Evolutionary conservation across 1,140 invertebrate species (phyloP), one percentile per base, ranked within the genome.

Genomic region (Drosophila neocordata): DNA sequence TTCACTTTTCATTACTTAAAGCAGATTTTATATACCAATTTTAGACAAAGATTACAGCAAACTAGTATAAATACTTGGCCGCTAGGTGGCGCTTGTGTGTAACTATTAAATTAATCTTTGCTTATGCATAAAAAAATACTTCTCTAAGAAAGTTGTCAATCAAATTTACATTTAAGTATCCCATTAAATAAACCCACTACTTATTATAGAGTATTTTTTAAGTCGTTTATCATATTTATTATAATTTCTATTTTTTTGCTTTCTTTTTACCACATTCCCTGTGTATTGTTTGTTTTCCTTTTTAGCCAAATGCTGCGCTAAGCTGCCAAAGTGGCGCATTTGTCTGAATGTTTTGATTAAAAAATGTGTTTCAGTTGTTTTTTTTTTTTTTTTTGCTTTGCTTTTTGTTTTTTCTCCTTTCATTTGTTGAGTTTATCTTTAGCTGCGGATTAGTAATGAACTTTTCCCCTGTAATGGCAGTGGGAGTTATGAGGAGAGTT

Each of bases 291-390:
- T 88, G 73, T 88, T 87, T 87, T 77, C 75, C 75, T 66, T 87
- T 48, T 85, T 70, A 65, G 65, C 57, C 76, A 79, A 79, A 79
- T 74, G 77, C 77, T 35, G 55, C 57, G 79, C 74, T 88, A 87
- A 83, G 84, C 83, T 82, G 75, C 69, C 83, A 83, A 87, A 88
- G 79, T 83, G 69, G 57, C 76, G 83, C 83, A 77, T 83, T 88
- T 88, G 74, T 79, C 73, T 79, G 59, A 70, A 48, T 65, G 76
- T 15, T 67, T 76, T 58, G 41, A 48, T 48, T 48, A 48, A 48
- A 48, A 48, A 48, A 48, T 48, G 41, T 62, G 41, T 34, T 24
- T n/a, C 24, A 24, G 7, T 37, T 63, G 9, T 15, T 31, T 35
- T 34, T 57, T 52, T 38, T 13, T 24, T 13, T 18, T 3, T 57